Conservation (phyloP, 1,140 invertebrate genomes). For the Drosophila gunungcola region DNA sequence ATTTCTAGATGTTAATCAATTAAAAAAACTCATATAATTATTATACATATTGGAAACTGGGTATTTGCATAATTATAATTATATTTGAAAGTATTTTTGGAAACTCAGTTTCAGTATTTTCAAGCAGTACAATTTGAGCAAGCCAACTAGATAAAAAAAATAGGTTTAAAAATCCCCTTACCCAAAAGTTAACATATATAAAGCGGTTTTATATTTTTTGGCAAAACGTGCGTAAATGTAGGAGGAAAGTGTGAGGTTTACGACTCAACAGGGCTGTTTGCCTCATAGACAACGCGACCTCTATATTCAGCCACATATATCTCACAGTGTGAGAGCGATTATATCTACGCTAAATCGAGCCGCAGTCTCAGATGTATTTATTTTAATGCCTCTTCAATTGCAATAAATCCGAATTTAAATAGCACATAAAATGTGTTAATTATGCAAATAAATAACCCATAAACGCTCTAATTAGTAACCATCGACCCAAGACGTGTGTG, state of each 20-base stretch:
- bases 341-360: constrained; percentile 29
- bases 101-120: no score
- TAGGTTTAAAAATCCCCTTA: no score
- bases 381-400: constrained; percentile 67
- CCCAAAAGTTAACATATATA: no score
- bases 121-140: no score
- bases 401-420: constrained; percentile 78
- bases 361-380: constrained; percentile 44
- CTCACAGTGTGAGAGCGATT: constrained; percentile 11
- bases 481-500: constrained; percentile 65
- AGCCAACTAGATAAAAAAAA: no score
- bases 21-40: no score
- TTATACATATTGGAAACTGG: no score
- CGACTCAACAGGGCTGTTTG: constrained; percentile 33
- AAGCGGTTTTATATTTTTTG: constrained; percentile 19
- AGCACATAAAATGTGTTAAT: constrained; percentile 76
- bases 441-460: constrained; percentile 73
- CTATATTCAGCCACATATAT: constrained; percentile 19
- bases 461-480: constrained; percentile 75
- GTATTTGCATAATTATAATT: no score
- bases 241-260: constrained; percentile 64
- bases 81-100: no score
- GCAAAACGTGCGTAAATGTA: constrained; percentile 72
- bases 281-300: constrained; percentile 33
- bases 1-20: no score